A percentile compares a stretch with the other conserved stretches of the same genome.
Conservation (phyloP, 2,113 vertebrate genomes). For the Pedionomus torquatus region DNA sequence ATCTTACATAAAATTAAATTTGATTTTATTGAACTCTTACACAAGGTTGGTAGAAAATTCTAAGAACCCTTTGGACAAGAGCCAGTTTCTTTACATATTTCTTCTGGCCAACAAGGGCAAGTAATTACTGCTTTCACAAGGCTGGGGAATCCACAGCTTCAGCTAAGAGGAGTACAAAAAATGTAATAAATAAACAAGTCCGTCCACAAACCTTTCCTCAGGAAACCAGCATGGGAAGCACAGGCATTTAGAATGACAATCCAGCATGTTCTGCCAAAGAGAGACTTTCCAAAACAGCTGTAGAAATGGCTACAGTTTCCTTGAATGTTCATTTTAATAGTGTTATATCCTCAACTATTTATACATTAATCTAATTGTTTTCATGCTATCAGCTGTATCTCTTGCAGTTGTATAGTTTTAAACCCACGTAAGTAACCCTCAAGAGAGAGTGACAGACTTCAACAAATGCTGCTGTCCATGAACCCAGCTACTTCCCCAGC, state of each 20-base stretch:
- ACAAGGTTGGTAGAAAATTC: slow-evolving; percentile 45
- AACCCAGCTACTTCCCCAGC: not conserved
- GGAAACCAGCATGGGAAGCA: slow-evolving; percentile 61
- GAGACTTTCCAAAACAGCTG: slow-evolving; percentile 50
- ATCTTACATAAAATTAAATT: not conserved
- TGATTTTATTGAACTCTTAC: slow-evolving; percentile 20
- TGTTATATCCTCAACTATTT: not conserved
- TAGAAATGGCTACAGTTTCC: slow-evolving; percentile 17
- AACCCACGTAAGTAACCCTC: not conserved
- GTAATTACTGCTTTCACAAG: slow-evolving; percentile 29
- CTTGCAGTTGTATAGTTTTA: not conserved
- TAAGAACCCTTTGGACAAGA: not conserved
- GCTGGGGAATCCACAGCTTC: slow-evolving; percentile 40
- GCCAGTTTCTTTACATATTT: not conserved
- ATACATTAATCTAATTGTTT: slow-evolving; percentile 10
- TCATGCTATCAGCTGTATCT: not conserved
- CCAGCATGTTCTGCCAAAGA: slow-evolving; percentile 32
- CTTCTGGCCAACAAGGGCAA: not conserved
- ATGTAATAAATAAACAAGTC: slow-evolving; percentile 49
- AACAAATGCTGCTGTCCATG: not conserved
- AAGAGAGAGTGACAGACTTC: not conserved
- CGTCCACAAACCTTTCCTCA: slow-evolving; percentile 16
- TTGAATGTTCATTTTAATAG: not conserved
- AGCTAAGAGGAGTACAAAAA: slow-evolving; percentile 11
- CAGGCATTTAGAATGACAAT: slow-evolving; percentile 56